Base-by-base conservation (phyloP, 2,797 vertebrate genomes). In the Echeneis naucrates region DNA sequence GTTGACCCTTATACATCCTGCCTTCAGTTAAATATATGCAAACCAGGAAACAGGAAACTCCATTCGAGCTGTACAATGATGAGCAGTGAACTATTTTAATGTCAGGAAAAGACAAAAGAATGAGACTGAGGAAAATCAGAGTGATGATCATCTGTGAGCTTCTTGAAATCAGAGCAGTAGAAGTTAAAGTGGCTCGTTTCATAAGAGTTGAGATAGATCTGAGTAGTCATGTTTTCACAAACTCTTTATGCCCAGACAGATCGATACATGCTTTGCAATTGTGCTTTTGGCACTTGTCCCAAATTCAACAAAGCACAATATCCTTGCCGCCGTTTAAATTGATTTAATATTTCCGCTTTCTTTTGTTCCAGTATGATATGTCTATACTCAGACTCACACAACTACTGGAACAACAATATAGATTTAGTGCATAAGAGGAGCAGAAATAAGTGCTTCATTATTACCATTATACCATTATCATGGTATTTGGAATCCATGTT, bases 281-380 rank as follows among this genome's bases (percentile, higher is more conserved):
- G 1, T 47, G 42, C 68, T 45, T 72, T 67, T 76, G 57, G 40
- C 64, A 53, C 35, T 8, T 13, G 52, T 66, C 64, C 26, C 53
- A 68, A 58, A 75, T 72, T 55, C 35, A 68, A 61, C 58, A 67
- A 72, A 78, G 77, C 35, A 61, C 54, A 56, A 63, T 54, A 66
- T 82, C 51, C 23, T 32, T 72, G 53, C 30, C 10, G 3, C 35
- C 35, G 11, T 2, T 37, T 42, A 17, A 42, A 6, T 17, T 42
- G 56, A 26, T 81, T 82, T 55, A 32, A 61, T 81, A 58, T 45
- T 44, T 68, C 33, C 30, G 44, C 30, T n/a, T 63, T 33, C 58
- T 71, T 66, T 32, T 47, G 19, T 63, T 68, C 47, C 13, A 17
- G 33, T 26, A 44, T 47, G 8, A 33, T 70, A 21, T 45, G 52